phyloP scores from a whole-genome alignment of 1,140 invertebrate species.

The Diorhabda elongata region DNA sequence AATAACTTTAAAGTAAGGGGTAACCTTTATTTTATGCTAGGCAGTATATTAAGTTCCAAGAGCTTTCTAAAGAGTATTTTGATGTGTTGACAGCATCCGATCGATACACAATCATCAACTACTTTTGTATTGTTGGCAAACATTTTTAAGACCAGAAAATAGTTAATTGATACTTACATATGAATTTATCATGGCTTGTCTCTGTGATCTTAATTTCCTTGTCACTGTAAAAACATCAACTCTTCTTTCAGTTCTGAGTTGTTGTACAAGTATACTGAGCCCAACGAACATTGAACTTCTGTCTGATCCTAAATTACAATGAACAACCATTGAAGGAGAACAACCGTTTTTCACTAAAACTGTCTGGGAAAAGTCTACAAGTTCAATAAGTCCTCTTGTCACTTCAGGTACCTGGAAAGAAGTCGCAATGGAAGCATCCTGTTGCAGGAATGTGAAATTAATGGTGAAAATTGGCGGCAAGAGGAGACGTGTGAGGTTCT shows the following conservation, averaged over 20 bases:
- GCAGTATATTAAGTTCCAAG: no score
- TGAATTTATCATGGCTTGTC: conserved; percentile 76
- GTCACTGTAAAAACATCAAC: conserved; percentile 82
- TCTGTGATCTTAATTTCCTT: conserved; percentile 77
- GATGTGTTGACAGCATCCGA: no score
- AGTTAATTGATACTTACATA: conserved; percentile 62
- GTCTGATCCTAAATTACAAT: conserved; percentile 80
- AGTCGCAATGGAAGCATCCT: not conserved
- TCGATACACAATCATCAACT: no score
- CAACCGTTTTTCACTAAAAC: conserved; percentile 48
- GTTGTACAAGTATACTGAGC: conserved; percentile 78
- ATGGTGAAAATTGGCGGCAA: not conserved
- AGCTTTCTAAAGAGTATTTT: no score
- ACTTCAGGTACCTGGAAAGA: conserved; percentile 61
- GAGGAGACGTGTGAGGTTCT: not conserved
- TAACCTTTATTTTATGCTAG: no score
- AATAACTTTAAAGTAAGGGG: no score
- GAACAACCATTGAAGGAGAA: conserved; percentile 67
- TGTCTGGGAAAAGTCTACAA: conserved; percentile 65
- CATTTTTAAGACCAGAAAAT: not conserved
- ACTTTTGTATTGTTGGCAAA: not conserved
- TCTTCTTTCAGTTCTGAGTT: conserved; percentile 73
- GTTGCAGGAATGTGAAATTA: conserved; percentile 2
- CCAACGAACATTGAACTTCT: conserved; percentile 85
- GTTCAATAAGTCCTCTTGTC: conserved; percentile 75